Percentiles rank a stretch among this genome's conserved stretches.
Evolutionary conservation across 2,113 vertebrate species (phyloP).

Genomic region (Lophotis ruficrista): DNA sequence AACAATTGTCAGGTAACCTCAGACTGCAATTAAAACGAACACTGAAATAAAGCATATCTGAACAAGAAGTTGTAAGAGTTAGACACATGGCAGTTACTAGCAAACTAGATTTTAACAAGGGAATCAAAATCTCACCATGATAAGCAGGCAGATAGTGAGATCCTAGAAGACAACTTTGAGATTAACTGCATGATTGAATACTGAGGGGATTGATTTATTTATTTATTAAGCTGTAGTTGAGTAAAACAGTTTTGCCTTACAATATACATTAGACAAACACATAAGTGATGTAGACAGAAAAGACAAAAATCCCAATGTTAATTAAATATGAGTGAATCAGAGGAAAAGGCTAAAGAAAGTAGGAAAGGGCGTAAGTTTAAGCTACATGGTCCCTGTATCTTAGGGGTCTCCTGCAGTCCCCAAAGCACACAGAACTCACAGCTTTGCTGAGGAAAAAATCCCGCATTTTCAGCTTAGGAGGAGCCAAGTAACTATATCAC

Average conservation of each 20-base stretch:
- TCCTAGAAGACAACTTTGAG: background rate
- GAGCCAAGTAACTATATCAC: background rate
- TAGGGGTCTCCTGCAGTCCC: background rate
- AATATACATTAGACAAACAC: background rate
- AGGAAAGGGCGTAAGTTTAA: background rate
- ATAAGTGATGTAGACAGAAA: background rate
- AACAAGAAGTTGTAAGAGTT: constrained; percentile 31
- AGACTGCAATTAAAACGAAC: constrained; percentile 39
- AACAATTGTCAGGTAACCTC: constrained; percentile 61
- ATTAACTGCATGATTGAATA: background rate
- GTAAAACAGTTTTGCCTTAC: background rate
- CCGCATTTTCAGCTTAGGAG: background rate
- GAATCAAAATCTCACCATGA: background rate
- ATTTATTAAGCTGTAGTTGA: background rate
- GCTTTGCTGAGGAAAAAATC: background rate
- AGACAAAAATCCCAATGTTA: background rate
- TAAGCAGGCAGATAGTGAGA: background rate
- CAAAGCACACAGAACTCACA: background rate
- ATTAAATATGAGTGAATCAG: background rate
- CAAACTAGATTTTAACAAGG: constrained; percentile 16
- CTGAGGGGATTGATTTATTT: background rate
- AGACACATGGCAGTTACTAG: background rate
- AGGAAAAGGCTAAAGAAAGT: background rate
- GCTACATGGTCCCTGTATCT: too few species aligned
- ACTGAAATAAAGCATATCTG: constrained; percentile 52